Base-by-base conservation (phyloP, 2,113 vertebrate genomes). In the Ceratotherium simum region DNA sequence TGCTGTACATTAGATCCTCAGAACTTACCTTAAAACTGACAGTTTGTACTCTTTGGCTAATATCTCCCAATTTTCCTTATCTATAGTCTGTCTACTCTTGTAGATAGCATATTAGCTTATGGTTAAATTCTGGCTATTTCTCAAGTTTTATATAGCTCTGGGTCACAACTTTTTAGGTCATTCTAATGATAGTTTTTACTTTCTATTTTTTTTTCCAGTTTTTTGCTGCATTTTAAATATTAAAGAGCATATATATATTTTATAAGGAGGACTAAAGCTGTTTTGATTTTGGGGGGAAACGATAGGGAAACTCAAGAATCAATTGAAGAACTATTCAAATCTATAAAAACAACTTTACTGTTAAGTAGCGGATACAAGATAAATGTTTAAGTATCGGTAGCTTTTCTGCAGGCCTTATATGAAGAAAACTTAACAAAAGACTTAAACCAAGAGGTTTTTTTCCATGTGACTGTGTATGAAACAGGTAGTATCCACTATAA, bases 201-300 rank as follows among this genome's bases (percentile, higher is more conserved):
- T 79, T 64, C 11, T 69, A 31, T 46, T 3, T 62, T 81, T 91
- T 73, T 75, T 85, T 27, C 3, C 31, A 25, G 54, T 20, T 51
- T 89, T 78, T 65, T 93, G 33, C n/a, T 86, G 33, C n/a, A 81
- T 84, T 85, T 91, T 95, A 73, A 92, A 72, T 84, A 73, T 46
- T 95, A 27, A 46, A 58, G 18, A 84, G 27, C 13, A 20, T 58
- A 6, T 56, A 14, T 72, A 3, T 81, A 14, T 78, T 76, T 85
- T 75, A 93, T 60, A 86, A n/a, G 17, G 29, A 82, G 36, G 17
- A 48, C 25, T 88, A 48, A 85, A 62, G 12, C 72, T 89, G 8
- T 54, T 92, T 92, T 75, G 29, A 80, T 95, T 89, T 65, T 25
- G 17, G 33, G 14, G 23, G 3, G 11, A 21, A 46, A 83, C 46